Conservation (phyloP, 1,140 invertebrate species). For the Ceratosolen fusciceps region DNA sequence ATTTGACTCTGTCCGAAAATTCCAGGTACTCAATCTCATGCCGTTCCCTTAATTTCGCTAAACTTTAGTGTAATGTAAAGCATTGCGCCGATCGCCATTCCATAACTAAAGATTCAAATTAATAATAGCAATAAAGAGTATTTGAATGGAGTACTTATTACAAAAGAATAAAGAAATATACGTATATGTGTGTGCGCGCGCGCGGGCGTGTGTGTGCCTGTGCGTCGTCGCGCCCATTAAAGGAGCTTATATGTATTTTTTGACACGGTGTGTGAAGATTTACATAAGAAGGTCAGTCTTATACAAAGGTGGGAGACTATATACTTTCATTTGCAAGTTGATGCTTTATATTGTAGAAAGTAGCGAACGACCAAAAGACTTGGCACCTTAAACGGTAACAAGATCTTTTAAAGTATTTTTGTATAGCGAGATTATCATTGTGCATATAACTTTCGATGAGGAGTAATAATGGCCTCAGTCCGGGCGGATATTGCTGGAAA, state of each 20-base stretch:
- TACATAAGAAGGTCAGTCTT: constrained; percentile 35
- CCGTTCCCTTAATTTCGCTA: no score
- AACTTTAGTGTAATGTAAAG: no score
- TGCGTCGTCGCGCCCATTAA: no score
- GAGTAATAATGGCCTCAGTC: background rate
- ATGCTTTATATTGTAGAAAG: constrained; percentile 39
- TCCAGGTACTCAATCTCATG: no score
- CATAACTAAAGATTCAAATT: no score
- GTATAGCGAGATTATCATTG: constrained; percentile 5
- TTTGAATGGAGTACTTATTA: no score
- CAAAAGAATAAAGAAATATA: background rate
- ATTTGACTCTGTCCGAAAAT: no score
- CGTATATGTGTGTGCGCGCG: no score
- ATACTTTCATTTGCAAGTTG: constrained; percentile 33
- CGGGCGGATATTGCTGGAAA: background rate
- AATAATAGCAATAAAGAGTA: no score
- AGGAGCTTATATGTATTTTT: background rate
- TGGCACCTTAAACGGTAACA: constrained; percentile 43
- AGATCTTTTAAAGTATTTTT: constrained; percentile 5
- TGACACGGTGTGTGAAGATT: constrained; percentile 1
- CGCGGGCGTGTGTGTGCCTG: no score
- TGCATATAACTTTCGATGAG: background rate
- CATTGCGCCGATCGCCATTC: no score
- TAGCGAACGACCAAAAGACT: constrained; percentile 4
- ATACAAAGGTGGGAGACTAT: background rate